phyloP scores from a whole-genome alignment of 1,140 invertebrate genomes.

The Macrocentrus cingulum region DNA sequence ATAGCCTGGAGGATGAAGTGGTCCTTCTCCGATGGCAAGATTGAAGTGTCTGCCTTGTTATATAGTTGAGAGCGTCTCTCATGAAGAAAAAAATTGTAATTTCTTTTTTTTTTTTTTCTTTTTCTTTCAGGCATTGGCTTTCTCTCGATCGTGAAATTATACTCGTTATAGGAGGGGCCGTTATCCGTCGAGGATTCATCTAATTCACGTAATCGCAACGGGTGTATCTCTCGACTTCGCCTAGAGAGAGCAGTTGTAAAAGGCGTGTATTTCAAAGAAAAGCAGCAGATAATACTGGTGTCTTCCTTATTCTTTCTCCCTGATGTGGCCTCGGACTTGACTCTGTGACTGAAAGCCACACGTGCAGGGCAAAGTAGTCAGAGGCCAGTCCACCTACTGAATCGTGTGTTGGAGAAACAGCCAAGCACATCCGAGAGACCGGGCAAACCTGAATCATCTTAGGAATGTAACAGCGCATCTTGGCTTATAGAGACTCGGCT shows the following conservation, averaged over 20 bases:
- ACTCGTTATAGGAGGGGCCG: slow-evolving; percentile 9
- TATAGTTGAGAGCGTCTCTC: no score
- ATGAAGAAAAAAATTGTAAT: no score
- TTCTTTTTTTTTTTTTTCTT: neutral
- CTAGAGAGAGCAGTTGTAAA: neutral
- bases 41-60: no score
- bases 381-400: neutral
- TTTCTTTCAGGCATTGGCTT: neutral
- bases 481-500: neutral
- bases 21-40: no score
- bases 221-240: neutral
- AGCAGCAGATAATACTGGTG: neutral
- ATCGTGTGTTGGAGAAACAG: slow-evolving; percentile 9
- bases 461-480: slow-evolving; percentile 24
- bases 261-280: neutral
- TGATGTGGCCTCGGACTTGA: slow-evolving; percentile 33
- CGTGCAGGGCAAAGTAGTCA: neutral
- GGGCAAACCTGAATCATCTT: slow-evolving; percentile 28
- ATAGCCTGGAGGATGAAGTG: no score
- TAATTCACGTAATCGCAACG: neutral
- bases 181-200: slow-evolving; percentile 11
- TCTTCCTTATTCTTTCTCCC: neutral
- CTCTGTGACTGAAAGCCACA: slow-evolving; percentile 23
- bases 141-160: slow-evolving; percentile 14
- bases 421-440: slow-evolving; percentile 1